Evolutionary conservation across 1,140 invertebrate genomes (phyloP).

Genomic region (Drosophila biarmipes): DNA sequence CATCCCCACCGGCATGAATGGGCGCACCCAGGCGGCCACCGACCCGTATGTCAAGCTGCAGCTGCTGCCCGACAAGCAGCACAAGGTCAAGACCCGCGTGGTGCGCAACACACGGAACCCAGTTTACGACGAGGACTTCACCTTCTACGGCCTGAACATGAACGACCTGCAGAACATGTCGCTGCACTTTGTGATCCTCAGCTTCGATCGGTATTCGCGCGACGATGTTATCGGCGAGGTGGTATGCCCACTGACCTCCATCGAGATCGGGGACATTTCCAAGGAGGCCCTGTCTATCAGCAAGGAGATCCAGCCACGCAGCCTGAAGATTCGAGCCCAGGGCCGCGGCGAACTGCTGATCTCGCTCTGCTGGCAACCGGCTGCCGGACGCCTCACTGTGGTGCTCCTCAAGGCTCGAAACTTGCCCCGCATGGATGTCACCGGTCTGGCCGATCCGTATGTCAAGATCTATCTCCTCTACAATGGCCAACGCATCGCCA

Average conservation of each 20-base stretch:
- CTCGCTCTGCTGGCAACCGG: constrained; percentile 97
- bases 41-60: constrained; percentile 98
- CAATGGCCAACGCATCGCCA: constrained; percentile 98
- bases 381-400: constrained; percentile 93
- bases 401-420: constrained; percentile 97
- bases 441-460: constrained; percentile 96
- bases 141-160: constrained; percentile 95
- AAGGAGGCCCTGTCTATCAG: constrained; percentile 91
- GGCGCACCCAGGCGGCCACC: constrained; percentile 86
- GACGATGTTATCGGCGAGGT: constrained; percentile 99
- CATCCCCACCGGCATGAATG: constrained; percentile 80
- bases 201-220: constrained; percentile 98
- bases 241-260: constrained; percentile 92
- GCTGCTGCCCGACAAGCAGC: constrained; percentile 96
- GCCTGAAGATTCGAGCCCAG: constrained; percentile 94
- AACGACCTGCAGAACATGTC: constrained; percentile 94
- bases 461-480: constrained; percentile 99
- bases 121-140: constrained; percentile 98
- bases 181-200: constrained; percentile 96
- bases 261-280: constrained; percentile 92
- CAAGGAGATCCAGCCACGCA: constrained; percentile 94
- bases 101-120: constrained; percentile 96
- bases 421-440: constrained; percentile 97
- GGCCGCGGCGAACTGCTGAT: constrained; percentile 95
- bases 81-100: constrained; percentile 97